These are phyloP conservation scores for Cuniculus paca DNA, from an alignment of 2,797 vertebrate genomes.

Conservation along the genomic window DNA sequence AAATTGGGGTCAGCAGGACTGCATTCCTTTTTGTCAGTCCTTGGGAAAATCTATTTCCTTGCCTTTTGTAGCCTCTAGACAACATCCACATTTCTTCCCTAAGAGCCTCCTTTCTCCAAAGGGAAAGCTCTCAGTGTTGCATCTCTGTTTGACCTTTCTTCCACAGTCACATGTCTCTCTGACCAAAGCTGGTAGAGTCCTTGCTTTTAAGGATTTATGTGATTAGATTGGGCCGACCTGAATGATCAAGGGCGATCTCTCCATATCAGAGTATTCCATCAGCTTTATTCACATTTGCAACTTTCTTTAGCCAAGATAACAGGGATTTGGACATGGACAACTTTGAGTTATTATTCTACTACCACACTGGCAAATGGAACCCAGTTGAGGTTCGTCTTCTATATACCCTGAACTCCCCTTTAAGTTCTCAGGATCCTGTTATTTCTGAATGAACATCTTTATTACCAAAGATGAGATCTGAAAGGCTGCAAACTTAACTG, in stretches of 20 bases:
- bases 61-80: not conserved
- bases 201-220: not conserved
- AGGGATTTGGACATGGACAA: not conserved
- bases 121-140: not conserved
- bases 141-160: not conserved
- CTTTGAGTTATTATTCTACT: not conserved
- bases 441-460: not conserved
- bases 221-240: not conserved
- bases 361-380: not conserved
- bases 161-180: not conserved
- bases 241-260: not conserved
- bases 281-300: not conserved
- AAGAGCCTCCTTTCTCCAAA: not conserved
- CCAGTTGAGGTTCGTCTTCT: not conserved
- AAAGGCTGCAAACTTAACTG: not conserved
- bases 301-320: conserved; percentile 4
- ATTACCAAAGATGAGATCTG: not conserved
- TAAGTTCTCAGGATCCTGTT: not conserved
- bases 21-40: not conserved
- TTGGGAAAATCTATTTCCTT: not conserved
- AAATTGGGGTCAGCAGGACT: not conserved
- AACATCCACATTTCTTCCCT: not conserved
- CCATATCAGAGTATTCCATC: not conserved
- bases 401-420: not conserved
- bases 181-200: not conserved